A percentile compares a stretch with the other conserved stretches of the same genome.
Conservation (phyloP, 2,113 vertebrate genomes). For the Solea solea region DNA sequence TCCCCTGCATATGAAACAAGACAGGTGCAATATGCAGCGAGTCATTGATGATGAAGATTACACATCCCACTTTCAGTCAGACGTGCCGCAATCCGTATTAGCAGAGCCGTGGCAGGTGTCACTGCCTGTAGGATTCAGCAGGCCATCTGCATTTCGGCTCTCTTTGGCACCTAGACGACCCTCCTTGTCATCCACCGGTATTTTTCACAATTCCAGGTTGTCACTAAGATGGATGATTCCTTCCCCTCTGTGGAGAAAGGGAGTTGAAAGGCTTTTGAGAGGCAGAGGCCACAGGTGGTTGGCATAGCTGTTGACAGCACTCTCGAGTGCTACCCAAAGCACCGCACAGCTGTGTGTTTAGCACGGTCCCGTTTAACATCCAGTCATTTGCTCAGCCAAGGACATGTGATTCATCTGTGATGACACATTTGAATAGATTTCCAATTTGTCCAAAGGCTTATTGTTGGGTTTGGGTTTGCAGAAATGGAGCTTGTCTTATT, state of each 20-base stretch:
- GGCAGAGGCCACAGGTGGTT: slow-evolving; percentile 56
- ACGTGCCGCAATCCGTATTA: slow-evolving; percentile 33
- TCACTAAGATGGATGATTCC: slow-evolving; percentile 71
- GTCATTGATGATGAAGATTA: slow-evolving; percentile 46
- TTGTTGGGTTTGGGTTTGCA: neutral
- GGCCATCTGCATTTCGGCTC: slow-evolving; percentile 46
- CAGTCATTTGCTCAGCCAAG: slow-evolving; percentile 5
- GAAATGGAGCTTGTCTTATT: neutral
- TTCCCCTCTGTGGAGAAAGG: slow-evolving; percentile 36
- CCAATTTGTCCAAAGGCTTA: neutral
- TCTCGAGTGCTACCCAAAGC: slow-evolving; percentile 23
- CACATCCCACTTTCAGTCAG: slow-evolving; percentile 29
- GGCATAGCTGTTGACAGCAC: slow-evolving; percentile 39
- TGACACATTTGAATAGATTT: slow-evolving; percentile 7
- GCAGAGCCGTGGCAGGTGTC: slow-evolving; percentile 45
- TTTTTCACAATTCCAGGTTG: slow-evolving; percentile 72
- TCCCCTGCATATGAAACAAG: slow-evolving; percentile 20
- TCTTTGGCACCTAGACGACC: slow-evolving; percentile 38
- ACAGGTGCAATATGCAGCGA: slow-evolving; percentile 58
- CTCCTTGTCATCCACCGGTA: slow-evolving; percentile 51
- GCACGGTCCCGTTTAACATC: slow-evolving; percentile 16
- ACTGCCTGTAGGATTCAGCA: slow-evolving; percentile 12
- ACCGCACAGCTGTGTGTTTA: slow-evolving; percentile 23
- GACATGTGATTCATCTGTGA: neutral
- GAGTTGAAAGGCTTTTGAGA: slow-evolving; percentile 56